A percentile compares a stretch with the other conserved stretches of the same genome.
Conservation (phyloP, 2,797 vertebrate genomes). For the Cichlasoma orientale region DNA sequence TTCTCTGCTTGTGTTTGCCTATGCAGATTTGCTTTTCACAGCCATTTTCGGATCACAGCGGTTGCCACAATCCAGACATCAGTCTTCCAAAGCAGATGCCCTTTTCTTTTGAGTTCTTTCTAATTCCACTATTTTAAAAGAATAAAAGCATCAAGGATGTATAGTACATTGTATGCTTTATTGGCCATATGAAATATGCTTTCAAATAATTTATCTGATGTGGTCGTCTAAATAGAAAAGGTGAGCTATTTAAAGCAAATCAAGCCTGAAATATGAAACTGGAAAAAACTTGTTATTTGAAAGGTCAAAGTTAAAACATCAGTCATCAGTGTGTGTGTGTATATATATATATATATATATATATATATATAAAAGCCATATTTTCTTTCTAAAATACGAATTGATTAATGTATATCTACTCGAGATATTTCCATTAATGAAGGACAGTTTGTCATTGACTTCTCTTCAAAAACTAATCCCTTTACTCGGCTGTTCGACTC, state of each 20-base stretch:
- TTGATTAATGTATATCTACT: background rate
- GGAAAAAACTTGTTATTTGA: background rate
- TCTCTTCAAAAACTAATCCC: background rate
- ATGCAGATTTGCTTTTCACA: slow-evolving; percentile 44
- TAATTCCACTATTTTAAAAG: background rate
- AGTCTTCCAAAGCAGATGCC: background rate
- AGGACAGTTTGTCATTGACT: slow-evolving; percentile 3
- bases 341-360: too few species aligned
- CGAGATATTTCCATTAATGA: background rate
- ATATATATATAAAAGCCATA: too few species aligned
- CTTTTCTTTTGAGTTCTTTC: background rate
- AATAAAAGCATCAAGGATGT: background rate
- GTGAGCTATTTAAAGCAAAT: background rate
- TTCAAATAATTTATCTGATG: slow-evolving; percentile 2
- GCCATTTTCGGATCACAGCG: slow-evolving; percentile 14
- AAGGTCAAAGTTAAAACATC: slow-evolving; percentile 15
- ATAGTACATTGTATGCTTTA: background rate
- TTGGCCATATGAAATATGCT: slow-evolving; percentile 6
- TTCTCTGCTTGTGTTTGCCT: slow-evolving; percentile 26
- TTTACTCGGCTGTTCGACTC: background rate
- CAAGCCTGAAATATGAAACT: background rate
- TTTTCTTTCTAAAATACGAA: background rate
- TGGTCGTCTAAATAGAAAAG: background rate
- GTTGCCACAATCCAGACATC: slow-evolving; percentile 10
- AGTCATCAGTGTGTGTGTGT: background rate